These are phyloP conservation scores for Halcyon smyrnensis DNA, from an alignment of 2,797 vertebrate genomes.

Conservation along the genomic window DNA sequence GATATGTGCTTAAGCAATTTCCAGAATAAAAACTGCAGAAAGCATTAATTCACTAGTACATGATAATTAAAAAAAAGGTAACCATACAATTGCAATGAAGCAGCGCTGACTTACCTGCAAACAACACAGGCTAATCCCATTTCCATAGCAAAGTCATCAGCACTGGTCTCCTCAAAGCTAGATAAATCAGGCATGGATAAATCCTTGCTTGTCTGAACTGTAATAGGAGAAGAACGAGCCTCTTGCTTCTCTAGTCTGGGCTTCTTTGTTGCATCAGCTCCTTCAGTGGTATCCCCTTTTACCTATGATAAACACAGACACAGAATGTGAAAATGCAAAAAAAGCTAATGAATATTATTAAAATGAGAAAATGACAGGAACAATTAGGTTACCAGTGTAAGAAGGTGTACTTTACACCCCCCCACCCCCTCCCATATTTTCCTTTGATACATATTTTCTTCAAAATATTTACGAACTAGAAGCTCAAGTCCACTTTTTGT, in stretches of 20 bases:
- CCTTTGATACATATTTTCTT: background rate
- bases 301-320: slow-evolving; percentile 75
- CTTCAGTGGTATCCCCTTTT: slow-evolving; percentile 86
- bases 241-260: slow-evolving; percentile 91
- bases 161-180: slow-evolving; percentile 95
- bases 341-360: background rate
- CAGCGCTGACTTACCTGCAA: slow-evolving; percentile 83
- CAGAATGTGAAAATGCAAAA: background rate
- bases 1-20: background rate
- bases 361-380: background rate
- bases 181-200: slow-evolving; percentile 88
- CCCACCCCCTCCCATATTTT: background rate
- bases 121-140: slow-evolving; percentile 98
- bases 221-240: slow-evolving; percentile 89
- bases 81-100: background rate
- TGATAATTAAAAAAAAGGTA: background rate
- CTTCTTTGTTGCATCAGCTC: slow-evolving; percentile 89
- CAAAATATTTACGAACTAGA: background rate
- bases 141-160: slow-evolving; percentile 98
- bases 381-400: background rate
- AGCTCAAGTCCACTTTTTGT: background rate
- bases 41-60: background rate
- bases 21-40: background rate
- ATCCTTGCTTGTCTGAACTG: slow-evolving; percentile 91
- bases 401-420: background rate